phyloP scores from a whole-genome alignment of 2,888 invertebrate genomes.

The Leucophenga maculata region DNA sequence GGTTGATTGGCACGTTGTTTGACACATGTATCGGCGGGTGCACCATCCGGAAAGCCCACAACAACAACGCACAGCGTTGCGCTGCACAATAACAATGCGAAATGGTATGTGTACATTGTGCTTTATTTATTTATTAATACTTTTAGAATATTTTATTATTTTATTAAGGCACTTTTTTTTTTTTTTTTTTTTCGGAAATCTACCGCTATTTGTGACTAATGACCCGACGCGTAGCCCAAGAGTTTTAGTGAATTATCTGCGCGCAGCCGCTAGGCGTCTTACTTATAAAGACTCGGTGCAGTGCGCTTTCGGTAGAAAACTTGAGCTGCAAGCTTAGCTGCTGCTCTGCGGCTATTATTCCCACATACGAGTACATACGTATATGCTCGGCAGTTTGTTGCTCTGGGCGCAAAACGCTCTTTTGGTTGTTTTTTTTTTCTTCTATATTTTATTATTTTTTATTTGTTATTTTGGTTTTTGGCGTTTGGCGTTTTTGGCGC shows the following conservation, averaged over 20 bases:
- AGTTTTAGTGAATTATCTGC: conserved; percentile 18
- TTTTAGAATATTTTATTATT: conserved; percentile 19
- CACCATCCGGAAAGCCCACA: conserved; percentile 83
- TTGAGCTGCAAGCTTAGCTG: conserved; percentile 8
- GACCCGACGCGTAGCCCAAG: conserved; percentile 6
- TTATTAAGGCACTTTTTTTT: conserved; percentile 2
- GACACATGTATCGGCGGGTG: conserved; percentile 86
- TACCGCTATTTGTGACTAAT: not conserved
- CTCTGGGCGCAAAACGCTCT: conserved; percentile 33
- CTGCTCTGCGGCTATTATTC: not conserved
- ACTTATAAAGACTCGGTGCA: conserved; percentile 39
- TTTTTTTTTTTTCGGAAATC: not conserved
- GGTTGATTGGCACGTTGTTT: conserved; percentile 82
- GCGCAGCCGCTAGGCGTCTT: conserved; percentile 30
- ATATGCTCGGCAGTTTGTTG: conserved; percentile 12
- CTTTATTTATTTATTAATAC: conserved; percentile 19
- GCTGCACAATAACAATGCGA: conserved; percentile 6
- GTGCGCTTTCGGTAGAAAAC: not conserved
- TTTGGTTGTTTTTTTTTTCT: conserved; percentile 14
- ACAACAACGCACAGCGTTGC: conserved; percentile 34
- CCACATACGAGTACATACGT: conserved; percentile 1
- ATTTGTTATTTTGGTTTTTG: not conserved
- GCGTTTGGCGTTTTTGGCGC: conserved; percentile 33
- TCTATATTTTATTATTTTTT: conserved; percentile 18
- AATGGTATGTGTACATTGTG: conserved; percentile 24